phyloP scores from a whole-genome alignment of 2,113 vertebrate genomes.

The Gallinago paraguaiae region DNA sequence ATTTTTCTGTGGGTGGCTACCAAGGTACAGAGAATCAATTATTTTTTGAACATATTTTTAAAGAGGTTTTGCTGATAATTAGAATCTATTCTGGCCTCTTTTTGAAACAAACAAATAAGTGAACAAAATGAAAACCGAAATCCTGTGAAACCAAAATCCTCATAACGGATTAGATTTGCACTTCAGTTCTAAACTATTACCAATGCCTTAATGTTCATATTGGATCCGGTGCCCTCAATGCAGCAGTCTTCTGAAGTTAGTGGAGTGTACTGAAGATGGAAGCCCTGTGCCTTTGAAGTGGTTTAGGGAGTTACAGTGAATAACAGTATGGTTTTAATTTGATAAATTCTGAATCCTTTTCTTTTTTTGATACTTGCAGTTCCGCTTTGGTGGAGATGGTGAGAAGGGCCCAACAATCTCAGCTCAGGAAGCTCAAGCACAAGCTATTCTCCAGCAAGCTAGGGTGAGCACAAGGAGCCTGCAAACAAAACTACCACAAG shows the following conservation, averaged over 20 bases:
- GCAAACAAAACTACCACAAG: not conserved
- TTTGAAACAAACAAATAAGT: not conserved
- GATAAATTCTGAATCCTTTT: not conserved
- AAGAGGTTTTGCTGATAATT: not conserved
- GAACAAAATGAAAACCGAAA: not conserved
- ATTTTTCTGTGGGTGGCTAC: not conserved
- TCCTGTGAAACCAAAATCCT: not conserved
- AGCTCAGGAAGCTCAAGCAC: conserved; percentile 95
- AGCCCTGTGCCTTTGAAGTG: not conserved
- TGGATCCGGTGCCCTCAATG: not conserved
- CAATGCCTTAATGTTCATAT: not conserved
- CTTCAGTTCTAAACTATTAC: not conserved
- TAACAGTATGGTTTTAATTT: not conserved
- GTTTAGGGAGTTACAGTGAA: not conserved
- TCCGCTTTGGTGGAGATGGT: conserved; percentile 92
- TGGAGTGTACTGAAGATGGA: not conserved
- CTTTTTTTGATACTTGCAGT: conserved; percentile 73
- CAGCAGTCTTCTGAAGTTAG: not conserved
- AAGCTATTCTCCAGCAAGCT: conserved; percentile 97
- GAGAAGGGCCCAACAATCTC: conserved; percentile 94
- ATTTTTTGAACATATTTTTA: not conserved
- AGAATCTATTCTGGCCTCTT: not conserved
- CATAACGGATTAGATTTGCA: not conserved
- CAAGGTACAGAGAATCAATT: not conserved
- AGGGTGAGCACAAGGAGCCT: conserved; percentile 81